Evolutionary conservation across 2,888 invertebrate genomes (phyloP).

Genomic region (Amphipyra tragopoginis): DNA sequence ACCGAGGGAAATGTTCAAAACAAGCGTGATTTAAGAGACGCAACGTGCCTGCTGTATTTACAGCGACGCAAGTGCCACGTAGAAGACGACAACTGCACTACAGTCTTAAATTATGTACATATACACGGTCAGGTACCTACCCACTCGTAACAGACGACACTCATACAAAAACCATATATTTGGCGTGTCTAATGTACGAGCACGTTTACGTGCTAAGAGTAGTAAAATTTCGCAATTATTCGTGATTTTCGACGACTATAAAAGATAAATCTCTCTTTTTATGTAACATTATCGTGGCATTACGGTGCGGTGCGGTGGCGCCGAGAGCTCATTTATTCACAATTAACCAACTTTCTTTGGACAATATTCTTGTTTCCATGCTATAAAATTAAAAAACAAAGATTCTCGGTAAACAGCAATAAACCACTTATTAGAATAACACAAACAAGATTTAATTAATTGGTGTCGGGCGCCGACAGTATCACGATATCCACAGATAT

Average conservation of each 20-base stretch:
- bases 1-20: conserved; percentile 85
- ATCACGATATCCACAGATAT: conserved; percentile 75
- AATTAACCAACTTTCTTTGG: conserved; percentile 25
- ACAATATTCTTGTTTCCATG: conserved; percentile 6
- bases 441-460: conserved; percentile 74
- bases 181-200: conserved; percentile 25
- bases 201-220: conserved; percentile 22
- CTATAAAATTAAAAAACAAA: conserved; percentile 8
- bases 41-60: conserved; percentile 76
- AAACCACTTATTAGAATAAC: conserved; percentile 33
- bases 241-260: conserved; percentile 38
- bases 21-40: conserved; percentile 86
- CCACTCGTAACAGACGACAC: conserved; percentile 15
- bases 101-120: conserved; percentile 22
- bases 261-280: conserved; percentile 56
- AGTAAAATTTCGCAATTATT: conserved; percentile 38
- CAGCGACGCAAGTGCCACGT: conserved; percentile 56
- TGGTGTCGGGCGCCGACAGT: conserved; percentile 77
- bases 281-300: conserved; percentile 42
- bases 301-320: conserved; percentile 15
- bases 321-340: conserved; percentile 20
- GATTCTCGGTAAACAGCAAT: conserved; percentile 14
- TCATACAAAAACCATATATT: conserved; percentile 20
- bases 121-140: conserved; percentile 9
- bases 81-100: conserved; percentile 49